Evolutionary conservation across 2,888 invertebrate species (phyloP).

Genomic region (Physocephala rufipes): DNA sequence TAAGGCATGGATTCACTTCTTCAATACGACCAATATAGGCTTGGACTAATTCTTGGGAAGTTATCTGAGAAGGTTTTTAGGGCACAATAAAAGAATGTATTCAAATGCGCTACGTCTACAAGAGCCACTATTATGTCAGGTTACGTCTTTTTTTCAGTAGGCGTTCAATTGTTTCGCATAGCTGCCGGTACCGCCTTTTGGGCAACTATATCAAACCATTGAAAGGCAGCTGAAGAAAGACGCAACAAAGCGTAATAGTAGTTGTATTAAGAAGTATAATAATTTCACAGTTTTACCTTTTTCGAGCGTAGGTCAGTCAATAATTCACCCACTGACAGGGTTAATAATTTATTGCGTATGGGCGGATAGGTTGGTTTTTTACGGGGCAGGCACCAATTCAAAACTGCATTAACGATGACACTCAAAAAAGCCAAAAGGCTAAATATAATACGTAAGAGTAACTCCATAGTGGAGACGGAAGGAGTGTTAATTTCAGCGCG

Average conservation of each 20-base stretch:
- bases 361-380: constrained; percentile 50
- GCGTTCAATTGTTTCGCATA: no score
- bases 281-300: constrained; percentile 47
- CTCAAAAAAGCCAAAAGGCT: constrained; percentile 48
- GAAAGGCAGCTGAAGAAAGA: no score
- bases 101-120: no score
- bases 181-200: no score
- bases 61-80: constrained; percentile 66
- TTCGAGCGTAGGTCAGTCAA: constrained; percentile 50
- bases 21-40: constrained; percentile 74
- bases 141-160: no score
- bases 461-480: constrained; percentile 54
- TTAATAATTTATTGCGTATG: constrained; percentile 51
- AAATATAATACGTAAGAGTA: constrained; percentile 50
- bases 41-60: constrained; percentile 70
- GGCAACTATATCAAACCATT: no score
- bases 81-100: no score
- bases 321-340: constrained; percentile 52
- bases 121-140: no score
- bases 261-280: not conserved
- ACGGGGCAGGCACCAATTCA: constrained; percentile 45
- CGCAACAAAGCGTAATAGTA: no score
- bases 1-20: constrained; percentile 75
- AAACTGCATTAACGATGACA: constrained; percentile 47
- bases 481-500: no score